Percentiles rank a stretch among this genome's conserved stretches.
Evolutionary conservation across 2,113 vertebrate species (phyloP).

Genomic region (Catharus minimus): DNA sequence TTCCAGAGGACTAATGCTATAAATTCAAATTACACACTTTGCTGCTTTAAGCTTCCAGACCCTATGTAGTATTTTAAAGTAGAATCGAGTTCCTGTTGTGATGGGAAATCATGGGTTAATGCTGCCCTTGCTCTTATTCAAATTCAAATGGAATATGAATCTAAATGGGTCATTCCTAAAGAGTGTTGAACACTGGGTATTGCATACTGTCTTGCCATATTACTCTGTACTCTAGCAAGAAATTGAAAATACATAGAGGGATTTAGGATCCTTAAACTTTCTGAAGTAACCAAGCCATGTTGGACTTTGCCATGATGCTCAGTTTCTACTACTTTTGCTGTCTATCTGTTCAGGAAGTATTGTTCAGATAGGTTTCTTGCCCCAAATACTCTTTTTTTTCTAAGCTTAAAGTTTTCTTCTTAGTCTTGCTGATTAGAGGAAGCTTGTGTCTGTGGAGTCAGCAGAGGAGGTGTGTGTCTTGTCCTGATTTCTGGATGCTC

Average conservation of each 20-base stretch:
- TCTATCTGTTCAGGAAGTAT: not conserved
- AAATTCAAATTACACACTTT: not conserved
- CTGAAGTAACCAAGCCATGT: not conserved
- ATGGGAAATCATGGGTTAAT: not conserved
- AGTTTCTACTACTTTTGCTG: not conserved
- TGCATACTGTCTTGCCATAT: not conserved
- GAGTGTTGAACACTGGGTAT: not conserved
- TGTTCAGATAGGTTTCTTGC: not conserved
- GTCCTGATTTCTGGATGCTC: not conserved
- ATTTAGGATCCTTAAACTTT: not conserved
- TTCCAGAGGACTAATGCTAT: not conserved
- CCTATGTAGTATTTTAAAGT: not conserved
- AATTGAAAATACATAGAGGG: not conserved
- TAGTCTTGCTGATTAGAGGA: not conserved
- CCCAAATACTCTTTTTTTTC: not conserved
- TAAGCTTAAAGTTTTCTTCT: not conserved
- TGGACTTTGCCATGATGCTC: not conserved
- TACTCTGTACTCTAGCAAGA: not conserved
- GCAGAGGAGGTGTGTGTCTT: not conserved
- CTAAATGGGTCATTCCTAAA: not conserved
- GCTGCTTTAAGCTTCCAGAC: rapidly evolving
- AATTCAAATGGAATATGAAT: not conserved
- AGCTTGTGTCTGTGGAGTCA: not conserved
- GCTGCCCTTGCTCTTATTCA: not conserved
- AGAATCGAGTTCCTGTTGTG: not conserved